Percentiles rank a stretch among this genome's conserved stretches.
Evolutionary conservation across 2,888 invertebrate genomes (phyloP).

Genomic region (Danaus chrysippus): DNA sequence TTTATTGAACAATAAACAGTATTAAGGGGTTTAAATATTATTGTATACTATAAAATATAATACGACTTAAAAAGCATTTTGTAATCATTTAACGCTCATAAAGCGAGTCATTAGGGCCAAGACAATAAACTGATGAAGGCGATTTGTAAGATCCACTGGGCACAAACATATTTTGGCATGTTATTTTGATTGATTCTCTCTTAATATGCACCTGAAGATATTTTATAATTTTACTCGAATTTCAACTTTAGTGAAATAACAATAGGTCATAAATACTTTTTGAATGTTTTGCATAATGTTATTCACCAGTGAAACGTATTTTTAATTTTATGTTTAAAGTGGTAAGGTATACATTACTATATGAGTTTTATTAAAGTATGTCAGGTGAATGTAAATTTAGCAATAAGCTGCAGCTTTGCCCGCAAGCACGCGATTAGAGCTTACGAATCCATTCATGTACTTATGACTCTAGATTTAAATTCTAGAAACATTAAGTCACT

Average conservation of each 20-base stretch:
- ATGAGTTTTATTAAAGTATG: slow-evolving; percentile 37
- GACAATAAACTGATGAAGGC: slow-evolving; percentile 47
- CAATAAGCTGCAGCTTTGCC: slow-evolving; percentile 50
- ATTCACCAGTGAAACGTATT: slow-evolving; percentile 28
- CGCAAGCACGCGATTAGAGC: slow-evolving; percentile 57
- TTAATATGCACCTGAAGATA: slow-evolving; percentile 49
- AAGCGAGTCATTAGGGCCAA: slow-evolving; percentile 51
- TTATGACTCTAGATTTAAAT: slow-evolving; percentile 41
- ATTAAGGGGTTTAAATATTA: not conserved
- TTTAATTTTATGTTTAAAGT: slow-evolving; percentile 8
- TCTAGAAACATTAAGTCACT: slow-evolving; percentile 14
- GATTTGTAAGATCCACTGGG: slow-evolving; percentile 53
- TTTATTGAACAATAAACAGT: not conserved
- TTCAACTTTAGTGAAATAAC: slow-evolving; percentile 30
- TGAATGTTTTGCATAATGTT: slow-evolving; percentile 15
- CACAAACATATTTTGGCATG: slow-evolving; percentile 46
- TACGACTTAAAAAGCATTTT: slow-evolving; percentile 14
- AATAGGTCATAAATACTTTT: slow-evolving; percentile 17
- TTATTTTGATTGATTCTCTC: slow-evolving; percentile 49
- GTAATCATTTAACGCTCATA: slow-evolving; percentile 18
- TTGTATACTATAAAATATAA: slow-evolving; percentile 8
- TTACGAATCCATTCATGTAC: slow-evolving; percentile 37
- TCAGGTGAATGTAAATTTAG: slow-evolving; percentile 51
- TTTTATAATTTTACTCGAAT: slow-evolving; percentile 19
- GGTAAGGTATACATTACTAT: slow-evolving; percentile 33